Conservation (phyloP, 2,888 invertebrate species). For the Leptinotarsa peninsularis region DNA sequence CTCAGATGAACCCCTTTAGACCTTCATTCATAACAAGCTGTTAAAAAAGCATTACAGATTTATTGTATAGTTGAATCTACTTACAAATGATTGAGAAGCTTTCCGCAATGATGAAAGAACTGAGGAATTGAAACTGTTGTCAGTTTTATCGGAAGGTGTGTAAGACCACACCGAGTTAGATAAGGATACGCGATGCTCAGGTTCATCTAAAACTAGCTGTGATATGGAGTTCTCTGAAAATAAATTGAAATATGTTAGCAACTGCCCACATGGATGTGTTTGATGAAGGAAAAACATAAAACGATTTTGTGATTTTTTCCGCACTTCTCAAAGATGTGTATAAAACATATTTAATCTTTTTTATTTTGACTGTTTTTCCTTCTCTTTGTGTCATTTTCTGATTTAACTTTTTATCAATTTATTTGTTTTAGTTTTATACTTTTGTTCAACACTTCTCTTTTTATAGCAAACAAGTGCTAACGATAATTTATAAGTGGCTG, state of each 20-base stretch:
- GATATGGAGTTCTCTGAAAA: constrained; percentile 59
- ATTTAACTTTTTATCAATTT: too few species aligned
- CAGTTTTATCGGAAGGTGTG: constrained; percentile 55
- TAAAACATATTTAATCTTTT: too few species aligned
- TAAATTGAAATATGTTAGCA: background rate
- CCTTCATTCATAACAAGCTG: background rate
- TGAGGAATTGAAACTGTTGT: constrained; percentile 51
- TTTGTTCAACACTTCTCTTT: too few species aligned
- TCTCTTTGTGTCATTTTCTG: too few species aligned
- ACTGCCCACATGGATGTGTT: background rate
- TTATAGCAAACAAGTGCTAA: too few species aligned
- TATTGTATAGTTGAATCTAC: constrained; percentile 37
- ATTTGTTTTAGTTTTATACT: too few species aligned
- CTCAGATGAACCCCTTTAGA: too few species aligned
- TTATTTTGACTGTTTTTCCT: too few species aligned
- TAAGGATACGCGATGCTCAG: constrained; percentile 50
- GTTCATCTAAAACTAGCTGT: constrained; percentile 56
- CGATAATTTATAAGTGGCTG: too few species aligned
- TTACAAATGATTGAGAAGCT: constrained; percentile 59
- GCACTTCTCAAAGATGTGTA: too few species aligned
- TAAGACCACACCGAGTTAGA: constrained; percentile 60
- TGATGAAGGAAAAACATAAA: background rate
- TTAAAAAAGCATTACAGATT: background rate
- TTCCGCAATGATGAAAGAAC: constrained; percentile 56
- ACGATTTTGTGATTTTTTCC: too few species aligned